phyloP scores from a whole-genome alignment of 2,888 invertebrate genomes.

The Ommatoiulus sabulosus region DNA sequence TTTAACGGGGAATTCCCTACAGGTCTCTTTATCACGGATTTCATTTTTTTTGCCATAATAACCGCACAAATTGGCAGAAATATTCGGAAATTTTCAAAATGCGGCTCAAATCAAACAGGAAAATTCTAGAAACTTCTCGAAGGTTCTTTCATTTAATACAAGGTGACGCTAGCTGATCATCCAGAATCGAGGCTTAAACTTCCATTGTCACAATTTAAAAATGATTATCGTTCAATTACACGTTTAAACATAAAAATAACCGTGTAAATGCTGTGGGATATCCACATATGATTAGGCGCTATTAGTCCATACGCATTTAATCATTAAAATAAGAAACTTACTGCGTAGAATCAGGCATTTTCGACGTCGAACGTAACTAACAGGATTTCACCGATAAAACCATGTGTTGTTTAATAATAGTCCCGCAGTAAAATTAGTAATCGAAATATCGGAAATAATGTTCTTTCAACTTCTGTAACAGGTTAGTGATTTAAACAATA shows the following conservation, averaged over 20 bases:
- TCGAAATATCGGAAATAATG: not conserved
- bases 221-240: not conserved
- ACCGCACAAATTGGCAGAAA: not conserved
- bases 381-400: not conserved
- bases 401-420: conserved; percentile 7
- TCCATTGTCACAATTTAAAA: not conserved
- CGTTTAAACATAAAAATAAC: not conserved
- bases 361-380: not conserved
- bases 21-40: not conserved
- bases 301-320: not conserved
- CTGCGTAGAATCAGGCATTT: conserved; percentile 13
- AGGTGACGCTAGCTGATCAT: not conserved
- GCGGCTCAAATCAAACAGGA: not conserved
- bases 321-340: not conserved
- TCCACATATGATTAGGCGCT: not conserved
- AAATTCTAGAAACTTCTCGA: conserved; percentile 12
- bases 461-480: not conserved
- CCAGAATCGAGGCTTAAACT: not conserved
- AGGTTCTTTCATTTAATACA: not conserved
- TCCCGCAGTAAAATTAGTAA: not conserved
- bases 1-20: not conserved
- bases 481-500: no score
- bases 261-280: not conserved
- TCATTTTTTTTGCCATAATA: no score
- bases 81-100: no score